phyloP scores from a whole-genome alignment of 2,113 vertebrate genomes.

The Craseonycteris thonglongyai region DNA sequence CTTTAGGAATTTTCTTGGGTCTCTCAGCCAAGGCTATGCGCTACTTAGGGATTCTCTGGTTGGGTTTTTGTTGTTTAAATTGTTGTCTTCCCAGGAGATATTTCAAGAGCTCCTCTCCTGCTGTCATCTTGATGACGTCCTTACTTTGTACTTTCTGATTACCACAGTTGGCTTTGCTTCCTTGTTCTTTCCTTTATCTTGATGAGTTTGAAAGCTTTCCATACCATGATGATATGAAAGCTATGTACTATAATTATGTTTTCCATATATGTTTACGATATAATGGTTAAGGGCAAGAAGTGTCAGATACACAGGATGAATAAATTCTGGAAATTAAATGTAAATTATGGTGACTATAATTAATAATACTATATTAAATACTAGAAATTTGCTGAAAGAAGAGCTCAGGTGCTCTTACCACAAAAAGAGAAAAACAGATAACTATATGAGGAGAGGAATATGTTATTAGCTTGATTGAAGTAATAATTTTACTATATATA shows the following conservation, averaged over 20 bases:
- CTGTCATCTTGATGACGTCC: no score
- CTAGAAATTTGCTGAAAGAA: background rate
- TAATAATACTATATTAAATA: background rate
- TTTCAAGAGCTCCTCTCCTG: no score
- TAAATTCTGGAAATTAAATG: background rate
- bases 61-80: no score
- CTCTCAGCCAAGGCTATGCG: no score
- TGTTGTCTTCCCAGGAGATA: no score
- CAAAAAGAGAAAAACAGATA: background rate
- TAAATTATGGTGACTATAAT: background rate
- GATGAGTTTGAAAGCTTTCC: background rate
- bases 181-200: background rate
- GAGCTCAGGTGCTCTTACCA: background rate
- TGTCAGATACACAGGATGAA: background rate
- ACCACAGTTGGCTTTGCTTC: background rate
- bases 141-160: background rate
- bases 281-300: background rate
- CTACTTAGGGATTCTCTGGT: no score
- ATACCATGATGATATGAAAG: background rate
- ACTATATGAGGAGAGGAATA: background rate
- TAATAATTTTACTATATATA: background rate
- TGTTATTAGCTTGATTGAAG: background rate
- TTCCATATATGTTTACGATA: background rate
- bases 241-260: background rate
- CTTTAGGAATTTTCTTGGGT: no score